phyloP scores from a whole-genome alignment of 2,113 vertebrate genomes.

The Spheniscus mendiculus region DNA sequence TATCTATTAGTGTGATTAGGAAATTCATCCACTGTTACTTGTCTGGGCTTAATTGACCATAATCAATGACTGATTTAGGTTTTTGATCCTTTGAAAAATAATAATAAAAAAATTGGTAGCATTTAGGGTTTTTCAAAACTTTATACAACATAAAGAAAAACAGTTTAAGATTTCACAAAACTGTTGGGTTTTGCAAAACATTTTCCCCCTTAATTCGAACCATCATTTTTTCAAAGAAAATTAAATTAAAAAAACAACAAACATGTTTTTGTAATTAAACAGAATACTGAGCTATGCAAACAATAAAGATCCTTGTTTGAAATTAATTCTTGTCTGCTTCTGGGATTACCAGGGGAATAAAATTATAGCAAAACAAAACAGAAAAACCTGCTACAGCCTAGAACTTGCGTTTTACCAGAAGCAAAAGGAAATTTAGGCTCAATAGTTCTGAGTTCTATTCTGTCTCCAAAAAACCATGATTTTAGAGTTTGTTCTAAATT shows the following conservation, averaged over 20 bases:
- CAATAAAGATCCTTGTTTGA: slow-evolving; percentile 59
- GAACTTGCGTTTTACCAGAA: slow-evolving; percentile 45
- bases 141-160: slow-evolving; percentile 18
- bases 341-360: slow-evolving; percentile 55
- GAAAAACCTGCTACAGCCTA: slow-evolving; percentile 38
- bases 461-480: neutral
- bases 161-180: slow-evolving; percentile 46
- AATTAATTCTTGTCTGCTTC: slow-evolving; percentile 60
- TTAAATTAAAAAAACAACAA: slow-evolving; percentile 38
- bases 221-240: slow-evolving; percentile 51
- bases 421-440: slow-evolving; percentile 34
- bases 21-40: neutral
- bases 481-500: slow-evolving; percentile 24
- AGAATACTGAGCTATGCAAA: slow-evolving; percentile 43
- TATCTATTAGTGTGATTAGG: neutral
- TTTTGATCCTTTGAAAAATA: neutral
- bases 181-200: slow-evolving; percentile 45
- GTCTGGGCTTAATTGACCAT: neutral
- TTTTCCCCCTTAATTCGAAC: slow-evolving; percentile 50
- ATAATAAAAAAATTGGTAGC: neutral
- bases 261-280: slow-evolving; percentile 57
- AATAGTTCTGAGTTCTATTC: slow-evolving; percentile 8
- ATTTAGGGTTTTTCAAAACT: neutral
- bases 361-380: slow-evolving; percentile 56
- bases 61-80: neutral